Base-by-base conservation (phyloP, 2,113 vertebrate genomes). In the Pogonocichla stellata region DNA sequence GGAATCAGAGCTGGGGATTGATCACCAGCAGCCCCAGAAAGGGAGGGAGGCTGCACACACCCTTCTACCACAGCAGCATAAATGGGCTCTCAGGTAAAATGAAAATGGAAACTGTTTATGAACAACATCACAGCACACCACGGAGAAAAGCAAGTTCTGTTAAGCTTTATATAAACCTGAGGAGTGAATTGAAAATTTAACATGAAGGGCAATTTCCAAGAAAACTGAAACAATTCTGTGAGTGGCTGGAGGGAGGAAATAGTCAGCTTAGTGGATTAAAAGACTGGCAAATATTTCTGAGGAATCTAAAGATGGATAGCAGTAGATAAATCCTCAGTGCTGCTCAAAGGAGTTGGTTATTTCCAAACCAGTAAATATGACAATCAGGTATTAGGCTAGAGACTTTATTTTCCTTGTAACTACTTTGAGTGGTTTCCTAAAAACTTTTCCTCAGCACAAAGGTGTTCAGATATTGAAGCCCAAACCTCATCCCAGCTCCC, bases 31-130 rank as follows among this genome's bases (percentile, higher is more conserved):
- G 4, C 5, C 8, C 36, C n/a, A 42, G 18, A 29, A 47, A 78
- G 24, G 36, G 34, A 51, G 19, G 12, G 72, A 81, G 24, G 25
- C 69, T 86, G 80, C 80, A 65, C 69, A 57, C 4, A 0, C 19
- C 40, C 0, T 51, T 23, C 60, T 8, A 12, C 60, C 2, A 3
- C 1, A 0, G 58, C 24, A 28, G 6, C 18, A 11, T 65, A 57
- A 75, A 57, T 6, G 62, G 58, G 57, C 53, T 45, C 57, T 50
- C 29, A 72, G 80, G 57, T 50, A 24, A 85, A 57, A 45, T 5
- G 47, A 57, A 91, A 87, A 61, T 50, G 74, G 51, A 23, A 94
- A 75, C 29, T 23, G 29, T 47, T 94, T 38, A 47, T 31, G 75
- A 92, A 45, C 54, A 88, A 1, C n/a, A 91, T 8, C 40, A 28